Evolutionary conservation across 2,888 invertebrate species (phyloP).

Genomic region (Argynnis bischoffii): DNA sequence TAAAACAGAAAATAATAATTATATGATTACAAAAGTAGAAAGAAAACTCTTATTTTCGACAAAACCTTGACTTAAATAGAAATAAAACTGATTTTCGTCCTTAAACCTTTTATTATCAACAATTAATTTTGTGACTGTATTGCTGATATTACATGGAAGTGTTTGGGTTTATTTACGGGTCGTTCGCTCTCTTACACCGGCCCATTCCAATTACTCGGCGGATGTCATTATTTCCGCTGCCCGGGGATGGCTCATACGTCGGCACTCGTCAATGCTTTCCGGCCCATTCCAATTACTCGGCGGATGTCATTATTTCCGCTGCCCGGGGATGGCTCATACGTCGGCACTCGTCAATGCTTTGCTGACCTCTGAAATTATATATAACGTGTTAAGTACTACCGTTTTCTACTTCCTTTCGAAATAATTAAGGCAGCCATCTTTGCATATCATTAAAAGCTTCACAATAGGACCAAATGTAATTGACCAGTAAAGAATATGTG

Average conservation of each 20-base stretch:
- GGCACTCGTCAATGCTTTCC: slow-evolving; percentile 52
- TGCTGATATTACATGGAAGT: slow-evolving; percentile 12
- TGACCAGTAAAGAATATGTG: slow-evolving; percentile 33
- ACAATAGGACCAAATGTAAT: slow-evolving; percentile 34
- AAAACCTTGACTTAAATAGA: too few species aligned
- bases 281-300: slow-evolving; percentile 74
- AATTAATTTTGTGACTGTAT: slow-evolving; percentile 11
- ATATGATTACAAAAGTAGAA: too few species aligned
- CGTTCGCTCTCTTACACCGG: slow-evolving; percentile 29
- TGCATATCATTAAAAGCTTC: slow-evolving; percentile 25
- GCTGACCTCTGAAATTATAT: slow-evolving; percentile 67
- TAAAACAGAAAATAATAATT: too few species aligned
- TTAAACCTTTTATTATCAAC: neutral
- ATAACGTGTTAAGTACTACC: neutral
- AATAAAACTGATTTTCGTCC: neutral
- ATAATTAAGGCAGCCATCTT: slow-evolving; percentile 13
- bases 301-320: slow-evolving; percentile 78
- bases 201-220: slow-evolving; percentile 77
- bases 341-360: slow-evolving; percentile 57
- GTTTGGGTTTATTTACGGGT: slow-evolving; percentile 16
- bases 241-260: slow-evolving; percentile 59
- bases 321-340: slow-evolving; percentile 61
- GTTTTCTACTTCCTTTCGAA: slow-evolving; percentile 5
- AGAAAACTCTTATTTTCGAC: too few species aligned
- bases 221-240: slow-evolving; percentile 78